These are phyloP conservation scores for Mesoligia furuncula DNA, from an alignment of 2,888 invertebrate species.

Conservation along the genomic window DNA sequence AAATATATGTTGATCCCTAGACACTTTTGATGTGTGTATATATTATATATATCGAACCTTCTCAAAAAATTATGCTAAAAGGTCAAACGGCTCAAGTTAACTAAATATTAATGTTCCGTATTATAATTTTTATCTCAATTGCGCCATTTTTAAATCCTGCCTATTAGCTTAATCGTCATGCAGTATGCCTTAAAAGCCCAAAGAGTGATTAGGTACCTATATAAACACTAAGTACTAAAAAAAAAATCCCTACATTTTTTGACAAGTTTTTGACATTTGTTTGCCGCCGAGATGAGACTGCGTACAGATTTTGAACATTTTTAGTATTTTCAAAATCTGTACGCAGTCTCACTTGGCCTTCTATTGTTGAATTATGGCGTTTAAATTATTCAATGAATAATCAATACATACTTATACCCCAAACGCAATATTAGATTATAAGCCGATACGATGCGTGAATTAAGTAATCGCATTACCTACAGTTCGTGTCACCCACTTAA, in stretches of 20 bases:
- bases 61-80: constrained; percentile 25
- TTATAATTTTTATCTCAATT: constrained; percentile 9
- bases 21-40: too few species aligned
- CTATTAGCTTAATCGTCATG: neutral
- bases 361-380: neutral
- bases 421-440: neutral
- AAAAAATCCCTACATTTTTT: neutral
- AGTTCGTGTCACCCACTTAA: neutral
- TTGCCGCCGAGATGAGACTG: neutral
- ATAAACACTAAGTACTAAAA: neutral
- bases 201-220: neutral
- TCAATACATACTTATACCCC: neutral
- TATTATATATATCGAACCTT: constrained; percentile 27
- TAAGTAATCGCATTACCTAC: neutral
- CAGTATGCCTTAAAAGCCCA: neutral
- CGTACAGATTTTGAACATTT: neutral
- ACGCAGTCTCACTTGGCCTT: too few species aligned
- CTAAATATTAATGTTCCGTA: constrained; percentile 10
- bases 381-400: neutral
- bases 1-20: too few species aligned
- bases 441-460: neutral
- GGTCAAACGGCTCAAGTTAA: constrained; percentile 21
- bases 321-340: too few species aligned
- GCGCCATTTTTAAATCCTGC: neutral
- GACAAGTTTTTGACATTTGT: neutral